Percentiles rank a stretch among this genome's conserved stretches.
These are phyloP conservation scores for Acleris emargana DNA, from an alignment of 2,888 invertebrate genomes.

Conservation along the genomic window DNA sequence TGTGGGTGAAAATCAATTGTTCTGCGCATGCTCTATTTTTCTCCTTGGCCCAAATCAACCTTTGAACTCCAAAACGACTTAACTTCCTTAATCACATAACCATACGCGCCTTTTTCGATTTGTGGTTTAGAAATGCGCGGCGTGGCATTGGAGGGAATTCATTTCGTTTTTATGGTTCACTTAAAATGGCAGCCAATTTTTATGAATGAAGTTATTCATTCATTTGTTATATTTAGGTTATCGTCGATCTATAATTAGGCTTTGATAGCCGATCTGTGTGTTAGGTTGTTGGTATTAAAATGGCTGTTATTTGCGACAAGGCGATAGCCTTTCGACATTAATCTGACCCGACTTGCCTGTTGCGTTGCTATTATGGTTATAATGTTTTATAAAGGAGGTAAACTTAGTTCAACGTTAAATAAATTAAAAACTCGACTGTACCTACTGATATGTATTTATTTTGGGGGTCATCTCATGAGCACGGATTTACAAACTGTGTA, in stretches of 20 bases:
- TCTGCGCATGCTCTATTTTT: slow-evolving; percentile 69
- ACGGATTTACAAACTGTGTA: too few species aligned
- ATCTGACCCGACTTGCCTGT: slow-evolving; percentile 19
- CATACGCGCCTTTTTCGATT: background rate
- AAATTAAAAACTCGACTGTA: too few species aligned
- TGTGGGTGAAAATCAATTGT: slow-evolving; percentile 68
- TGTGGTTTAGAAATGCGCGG: slow-evolving; percentile 50
- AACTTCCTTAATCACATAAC: background rate
- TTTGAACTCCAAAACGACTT: background rate
- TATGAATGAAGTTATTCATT: slow-evolving; percentile 77
- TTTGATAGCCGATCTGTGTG: slow-evolving; percentile 8
- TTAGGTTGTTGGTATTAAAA: slow-evolving; percentile 1
- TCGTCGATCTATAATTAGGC: slow-evolving; percentile 36
- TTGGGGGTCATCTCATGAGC: too few species aligned
- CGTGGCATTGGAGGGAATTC: slow-evolving; percentile 59
- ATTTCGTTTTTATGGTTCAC: slow-evolving; percentile 58
- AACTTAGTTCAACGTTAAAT: too few species aligned
- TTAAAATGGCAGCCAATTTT: slow-evolving; percentile 65
- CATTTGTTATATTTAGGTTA: slow-evolving; percentile 67
- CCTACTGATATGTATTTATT: too few species aligned
- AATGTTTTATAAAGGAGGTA: too few species aligned
- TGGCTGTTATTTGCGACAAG: slow-evolving; percentile 6
- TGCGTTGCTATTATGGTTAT: slow-evolving; percentile 3
- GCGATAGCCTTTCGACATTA: background rate
- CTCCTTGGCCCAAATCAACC: slow-evolving; percentile 66